Base-by-base conservation (phyloP, 2,113 vertebrate species). In the Cnemophilus loriae region DNA sequence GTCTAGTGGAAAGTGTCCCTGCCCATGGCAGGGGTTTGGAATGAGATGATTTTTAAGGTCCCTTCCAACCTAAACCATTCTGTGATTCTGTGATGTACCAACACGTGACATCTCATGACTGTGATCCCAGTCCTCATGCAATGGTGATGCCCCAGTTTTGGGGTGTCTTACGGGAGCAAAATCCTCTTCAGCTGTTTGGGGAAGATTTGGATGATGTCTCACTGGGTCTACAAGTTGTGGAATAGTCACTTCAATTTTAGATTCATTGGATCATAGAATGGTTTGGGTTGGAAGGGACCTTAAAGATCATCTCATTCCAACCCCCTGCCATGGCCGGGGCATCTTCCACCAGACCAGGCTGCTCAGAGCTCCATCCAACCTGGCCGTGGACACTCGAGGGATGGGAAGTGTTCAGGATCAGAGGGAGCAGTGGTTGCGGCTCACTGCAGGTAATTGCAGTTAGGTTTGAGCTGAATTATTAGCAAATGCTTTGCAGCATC, bases 181-280 rank as follows among this genome's bases (percentile, higher is more conserved):
- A 15, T 57, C 30, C 24, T 75, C 30, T 9, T 3, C 4, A 27
- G 16, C 7, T 73, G 4, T 67, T 92, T 33, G 20, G 37, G 22
- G 33, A 53, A n/a, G 57, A 16, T 19, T 30, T 41, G 46, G 37
- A 4, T 4, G 5, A 13, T 24, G 9, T 27, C 52, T 87, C 8
- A 3, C 11, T 2, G 6, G 16, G 3, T 70, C 52, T 88, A 2
- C 0, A 3, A 49, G n/a, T 37, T 49, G 14, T 77, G 33, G 13
- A 41, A 7, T 0, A 5, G 10, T 19, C 16, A 5, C n/a, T 91
- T 84, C 10, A 14, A 2, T 49, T 50, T 70, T 50, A 24, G 49
- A 33, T 42, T 56, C 2, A 13, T 27, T 9, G 56, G 35, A 37
- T 37, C 10, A 10, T 9, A 7, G 9, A 42, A 49, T 1, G 3